Percentiles rank a stretch among this genome's conserved stretches.
Evolutionary conservation across 2,888 invertebrate genomes (phyloP).

Genomic region (Cosmorhoe ocellata): DNA sequence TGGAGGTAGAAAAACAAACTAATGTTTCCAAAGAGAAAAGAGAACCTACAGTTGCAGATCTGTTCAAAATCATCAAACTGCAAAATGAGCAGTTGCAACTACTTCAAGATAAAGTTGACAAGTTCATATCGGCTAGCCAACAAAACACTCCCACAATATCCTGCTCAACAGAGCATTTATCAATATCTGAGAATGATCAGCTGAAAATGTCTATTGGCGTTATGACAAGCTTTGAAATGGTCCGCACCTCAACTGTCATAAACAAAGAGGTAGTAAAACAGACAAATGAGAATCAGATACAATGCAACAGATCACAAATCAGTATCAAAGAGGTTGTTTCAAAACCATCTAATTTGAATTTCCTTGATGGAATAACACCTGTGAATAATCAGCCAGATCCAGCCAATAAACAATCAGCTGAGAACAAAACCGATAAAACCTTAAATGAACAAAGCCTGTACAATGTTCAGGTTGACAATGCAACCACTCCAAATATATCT

Average conservation of each 20-base stretch:
- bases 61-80: constrained; percentile 85
- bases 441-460: constrained; percentile 72
- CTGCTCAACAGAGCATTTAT: constrained; percentile 55
- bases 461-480: constrained; percentile 74
- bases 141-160: constrained; percentile 49
- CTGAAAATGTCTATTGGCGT: constrained; percentile 86
- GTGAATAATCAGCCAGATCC: constrained; percentile 31
- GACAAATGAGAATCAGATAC: constrained; percentile 62
- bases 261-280: constrained; percentile 67
- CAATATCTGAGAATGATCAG: constrained; percentile 59
- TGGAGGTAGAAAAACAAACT: constrained; percentile 58
- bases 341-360: constrained; percentile 61
- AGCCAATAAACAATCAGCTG: constrained; percentile 22
- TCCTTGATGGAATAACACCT: constrained; percentile 71
- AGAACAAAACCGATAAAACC: constrained; percentile 64
- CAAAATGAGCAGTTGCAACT: constrained; percentile 86
- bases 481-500: constrained; percentile 71
- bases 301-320: constrained; percentile 70
- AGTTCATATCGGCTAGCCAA: constrained; percentile 63
- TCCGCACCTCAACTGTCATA: constrained; percentile 71
- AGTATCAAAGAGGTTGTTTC: constrained; percentile 68
- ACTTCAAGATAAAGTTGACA: constrained; percentile 85
- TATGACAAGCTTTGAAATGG: constrained; percentile 88
- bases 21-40: constrained; percentile 62
- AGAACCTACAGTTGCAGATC: constrained; percentile 82